Conservation (phyloP, 2,888 invertebrate species). For the Amblyjoppa fuscipennis region DNA sequence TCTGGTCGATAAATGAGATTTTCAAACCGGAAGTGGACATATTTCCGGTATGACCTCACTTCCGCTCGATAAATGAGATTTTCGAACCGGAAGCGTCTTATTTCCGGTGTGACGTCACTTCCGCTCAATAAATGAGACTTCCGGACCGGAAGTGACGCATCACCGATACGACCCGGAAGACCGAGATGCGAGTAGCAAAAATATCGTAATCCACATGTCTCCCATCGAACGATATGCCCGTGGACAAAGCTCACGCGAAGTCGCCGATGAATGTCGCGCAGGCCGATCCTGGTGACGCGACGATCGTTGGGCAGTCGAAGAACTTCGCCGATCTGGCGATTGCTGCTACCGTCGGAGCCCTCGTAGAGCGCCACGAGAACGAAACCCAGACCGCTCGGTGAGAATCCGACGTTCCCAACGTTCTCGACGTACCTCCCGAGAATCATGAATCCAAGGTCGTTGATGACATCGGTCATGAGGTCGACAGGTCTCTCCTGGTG, state of each 20-base stretch:
- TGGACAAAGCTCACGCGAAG: slow-evolving; percentile 89
- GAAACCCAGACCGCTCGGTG: slow-evolving; percentile 93
- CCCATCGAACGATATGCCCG: background rate
- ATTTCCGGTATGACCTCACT: too few species aligned
- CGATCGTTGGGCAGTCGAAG: slow-evolving; percentile 91
- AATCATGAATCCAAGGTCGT: slow-evolving; percentile 88
- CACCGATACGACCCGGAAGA: background rate
- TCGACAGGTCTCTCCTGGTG: slow-evolving; percentile 87
- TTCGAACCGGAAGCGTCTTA: too few species aligned
- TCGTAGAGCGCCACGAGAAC: slow-evolving; percentile 93
- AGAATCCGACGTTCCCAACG: slow-evolving; percentile 91
- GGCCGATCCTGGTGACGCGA: slow-evolving; percentile 91
- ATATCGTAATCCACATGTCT: too few species aligned
- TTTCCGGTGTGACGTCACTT: too few species aligned
- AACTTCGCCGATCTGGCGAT: slow-evolving; percentile 90
- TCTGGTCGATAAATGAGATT: too few species aligned
- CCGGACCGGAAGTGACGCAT: too few species aligned
- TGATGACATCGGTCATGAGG: slow-evolving; percentile 93
- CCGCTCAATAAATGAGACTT: too few species aligned
- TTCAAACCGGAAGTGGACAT: too few species aligned
- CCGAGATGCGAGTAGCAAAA: background rate
- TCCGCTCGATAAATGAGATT: too few species aligned
- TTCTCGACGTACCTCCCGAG: slow-evolving; percentile 79
- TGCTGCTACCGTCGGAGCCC: slow-evolving; percentile 91
- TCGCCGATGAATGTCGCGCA: slow-evolving; percentile 93